These are phyloP conservation scores for Pavo muticus DNA, from an alignment of 2,113 vertebrate genomes.

Conservation along the genomic window DNA sequence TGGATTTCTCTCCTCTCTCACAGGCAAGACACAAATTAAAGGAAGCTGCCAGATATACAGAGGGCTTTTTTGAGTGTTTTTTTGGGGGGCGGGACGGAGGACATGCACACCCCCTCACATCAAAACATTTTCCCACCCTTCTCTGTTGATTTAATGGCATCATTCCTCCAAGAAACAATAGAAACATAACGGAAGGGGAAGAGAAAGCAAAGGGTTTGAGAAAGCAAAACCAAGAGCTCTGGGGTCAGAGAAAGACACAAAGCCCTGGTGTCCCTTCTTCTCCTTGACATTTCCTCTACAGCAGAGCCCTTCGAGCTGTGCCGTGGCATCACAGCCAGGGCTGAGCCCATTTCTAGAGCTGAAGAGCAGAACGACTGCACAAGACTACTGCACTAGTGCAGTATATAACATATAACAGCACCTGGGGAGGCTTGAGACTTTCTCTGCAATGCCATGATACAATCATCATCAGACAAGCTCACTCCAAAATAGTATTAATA, in stretches of 20 bases:
- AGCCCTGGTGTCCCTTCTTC: background rate
- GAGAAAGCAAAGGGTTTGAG: background rate
- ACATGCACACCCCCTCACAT: constrained; percentile 22
- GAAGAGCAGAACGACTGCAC: background rate
- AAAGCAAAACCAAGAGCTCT: constrained; percentile 46
- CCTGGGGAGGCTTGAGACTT: background rate
- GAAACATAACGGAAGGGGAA: background rate
- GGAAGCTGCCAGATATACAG: constrained; percentile 41
- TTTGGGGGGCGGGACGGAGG: background rate
- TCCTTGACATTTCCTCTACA: background rate
- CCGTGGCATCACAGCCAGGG: fast-evolving
- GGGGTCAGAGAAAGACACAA: constrained; percentile 7
- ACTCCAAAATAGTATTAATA: background rate
- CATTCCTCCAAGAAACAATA: constrained; percentile 26
- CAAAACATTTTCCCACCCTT: constrained; percentile 66
- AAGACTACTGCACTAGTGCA: background rate
- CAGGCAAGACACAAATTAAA: constrained; percentile 37
- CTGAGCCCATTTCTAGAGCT: background rate
- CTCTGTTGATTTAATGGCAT: constrained; percentile 65
- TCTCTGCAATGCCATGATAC: background rate
- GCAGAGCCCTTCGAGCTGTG: fast-evolving
- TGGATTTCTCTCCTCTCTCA: background rate
- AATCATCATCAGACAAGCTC: background rate
- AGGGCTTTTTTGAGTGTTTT: background rate
- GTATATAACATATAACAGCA: background rate